Base-by-base conservation (phyloP, 2,888 invertebrate species). In the Oxystoma pomonae region DNA sequence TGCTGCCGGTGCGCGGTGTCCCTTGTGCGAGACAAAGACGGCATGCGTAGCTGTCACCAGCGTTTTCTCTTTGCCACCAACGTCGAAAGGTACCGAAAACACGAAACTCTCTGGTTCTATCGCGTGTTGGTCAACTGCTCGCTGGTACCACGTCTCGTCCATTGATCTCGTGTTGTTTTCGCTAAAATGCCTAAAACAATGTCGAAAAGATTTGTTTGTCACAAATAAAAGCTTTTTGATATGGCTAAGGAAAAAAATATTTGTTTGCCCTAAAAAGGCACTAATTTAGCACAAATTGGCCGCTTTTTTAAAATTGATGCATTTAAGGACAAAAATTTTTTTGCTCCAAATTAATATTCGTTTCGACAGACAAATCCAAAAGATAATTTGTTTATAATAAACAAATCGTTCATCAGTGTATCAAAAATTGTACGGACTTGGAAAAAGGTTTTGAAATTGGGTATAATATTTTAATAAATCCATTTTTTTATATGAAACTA, bases 21-120 rank as follows among this genome's bases (percentile, higher is more conserved):
- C 91, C 68, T 90, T 87, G 65, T 88, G 88, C 74, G 93, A 92
- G 19, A 94, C 88, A 76, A 94, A 95, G 57, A 95, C 90, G 0
- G 96, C 95, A 78, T 94, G 93, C 0, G 94, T 93, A n/a, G 94
- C 95, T 49, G 94, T 90, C 1, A 95, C 92, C 60, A 92, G 76
- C 17, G 58, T 58, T 12, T 58, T 18, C 22, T 79, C 81, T 67
- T 79, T 77, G 60, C 81, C 77, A 1, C 78, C 79, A 60, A 89
- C 87, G 72, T 90, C 89, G 78, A 91, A 92, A 0, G 92, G 91
- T 22, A 93, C 91, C 57, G 94, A 94, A 80, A 91, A 96, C 1
- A 96, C 94, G 77, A 95, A 96, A 77, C 94, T 93, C 73, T 94
- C 92, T 0, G 91, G 90, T 72, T 95, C 93, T 59, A 92, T 86